Evolutionary conservation across 2,113 vertebrate genomes (phyloP).

Genomic region (Alouatta palliata): DNA sequence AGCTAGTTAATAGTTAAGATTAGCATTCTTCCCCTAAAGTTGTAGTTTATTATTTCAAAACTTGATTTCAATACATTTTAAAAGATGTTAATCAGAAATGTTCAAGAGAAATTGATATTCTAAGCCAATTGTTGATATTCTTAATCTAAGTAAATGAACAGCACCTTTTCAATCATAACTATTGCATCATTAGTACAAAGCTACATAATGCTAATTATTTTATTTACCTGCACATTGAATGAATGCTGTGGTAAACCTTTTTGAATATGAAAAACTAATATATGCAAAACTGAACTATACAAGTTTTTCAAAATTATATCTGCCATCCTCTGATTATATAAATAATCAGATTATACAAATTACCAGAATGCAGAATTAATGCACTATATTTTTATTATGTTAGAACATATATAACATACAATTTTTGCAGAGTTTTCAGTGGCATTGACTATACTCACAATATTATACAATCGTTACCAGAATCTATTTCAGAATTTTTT

Average conservation of each 20-base stretch:
- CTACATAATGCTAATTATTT: background rate
- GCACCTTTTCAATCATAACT: background rate
- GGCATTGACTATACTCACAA: background rate
- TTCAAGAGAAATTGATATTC: conserved; percentile 6
- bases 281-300: background rate
- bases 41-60: background rate
- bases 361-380: conserved; percentile 39
- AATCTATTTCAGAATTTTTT: background rate
- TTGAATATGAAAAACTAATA: background rate
- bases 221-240: conserved; percentile 2
- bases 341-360: conserved; percentile 29
- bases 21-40: background rate
- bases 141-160: background rate
- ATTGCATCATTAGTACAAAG: background rate
- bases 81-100: background rate
- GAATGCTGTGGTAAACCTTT: background rate
- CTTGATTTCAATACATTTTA: background rate
- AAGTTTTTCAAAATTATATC: conserved; percentile 61
- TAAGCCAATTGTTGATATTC: background rate
- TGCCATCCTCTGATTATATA: background rate
- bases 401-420: background rate
- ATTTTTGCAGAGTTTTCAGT: background rate
- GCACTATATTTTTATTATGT: background rate
- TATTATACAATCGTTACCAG: background rate
- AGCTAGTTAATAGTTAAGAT: background rate